phyloP scores from a whole-genome alignment of 2,888 invertebrate genomes.

The Arrhopalites spinosus region DNA sequence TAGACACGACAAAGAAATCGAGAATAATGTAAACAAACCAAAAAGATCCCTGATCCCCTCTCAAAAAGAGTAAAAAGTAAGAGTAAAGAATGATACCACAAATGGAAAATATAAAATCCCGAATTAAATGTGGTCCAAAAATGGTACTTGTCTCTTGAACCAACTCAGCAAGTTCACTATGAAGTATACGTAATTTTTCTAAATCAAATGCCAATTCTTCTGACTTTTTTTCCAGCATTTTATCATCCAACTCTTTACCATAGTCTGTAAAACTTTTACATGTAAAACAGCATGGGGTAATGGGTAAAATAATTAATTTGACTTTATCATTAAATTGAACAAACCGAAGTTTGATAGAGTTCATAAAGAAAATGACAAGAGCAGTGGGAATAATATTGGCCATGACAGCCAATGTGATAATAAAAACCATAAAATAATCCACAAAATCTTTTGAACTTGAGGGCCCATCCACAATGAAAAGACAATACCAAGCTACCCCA shows the following conservation, averaged over 20 bases:
- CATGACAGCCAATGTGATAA: slow-evolving; percentile 37
- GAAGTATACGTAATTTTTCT: slow-evolving; percentile 50
- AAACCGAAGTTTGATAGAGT: slow-evolving; percentile 45
- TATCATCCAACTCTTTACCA: slow-evolving; percentile 45
- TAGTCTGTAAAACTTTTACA: slow-evolving; percentile 47
- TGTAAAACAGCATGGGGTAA: slow-evolving; percentile 43
- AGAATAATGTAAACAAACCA: slow-evolving; percentile 43
- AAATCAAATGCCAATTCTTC: slow-evolving; percentile 40
- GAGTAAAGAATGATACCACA: slow-evolving; percentile 46
- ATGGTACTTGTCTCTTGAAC: slow-evolving; percentile 43
- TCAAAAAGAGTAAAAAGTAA: slow-evolving; percentile 43
- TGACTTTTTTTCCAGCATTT: slow-evolving; percentile 30
- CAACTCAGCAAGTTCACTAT: slow-evolving; percentile 44
- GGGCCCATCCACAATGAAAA: slow-evolving; percentile 40
- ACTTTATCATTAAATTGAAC: slow-evolving; percentile 49
- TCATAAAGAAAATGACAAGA: slow-evolving; percentile 48
- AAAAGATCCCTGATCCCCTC: slow-evolving; percentile 24
- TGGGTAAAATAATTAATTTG: slow-evolving; percentile 32
- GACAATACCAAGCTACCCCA: slow-evolving; percentile 22
- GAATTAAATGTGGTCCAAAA: slow-evolving; percentile 50
- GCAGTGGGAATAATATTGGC: slow-evolving; percentile 41
- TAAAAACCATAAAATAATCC: slow-evolving; percentile 44
- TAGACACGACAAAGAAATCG: slow-evolving; percentile 42
- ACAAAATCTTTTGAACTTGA: slow-evolving; percentile 9
- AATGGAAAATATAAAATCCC: slow-evolving; percentile 46